phyloP scores from a whole-genome alignment of 2,888 invertebrate genomes.

The Leptinotarsa peninsularis region DNA sequence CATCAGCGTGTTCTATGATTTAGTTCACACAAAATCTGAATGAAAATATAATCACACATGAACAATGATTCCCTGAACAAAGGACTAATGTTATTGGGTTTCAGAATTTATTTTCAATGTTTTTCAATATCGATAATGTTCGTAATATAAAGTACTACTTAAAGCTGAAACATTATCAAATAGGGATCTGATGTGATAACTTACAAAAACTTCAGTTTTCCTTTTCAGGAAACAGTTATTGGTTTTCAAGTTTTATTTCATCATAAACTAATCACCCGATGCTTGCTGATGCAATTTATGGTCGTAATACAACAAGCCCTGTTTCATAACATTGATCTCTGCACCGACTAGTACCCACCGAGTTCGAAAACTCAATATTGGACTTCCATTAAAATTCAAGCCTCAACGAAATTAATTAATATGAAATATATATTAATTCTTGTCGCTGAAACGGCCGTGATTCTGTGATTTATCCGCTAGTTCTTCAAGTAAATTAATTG shows the following conservation, averaged over 20 bases:
- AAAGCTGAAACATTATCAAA: background rate
- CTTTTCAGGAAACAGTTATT: background rate
- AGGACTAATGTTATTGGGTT: too few relatives aligned
- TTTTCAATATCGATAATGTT: too few relatives aligned
- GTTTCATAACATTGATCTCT: background rate
- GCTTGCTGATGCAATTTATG: background rate
- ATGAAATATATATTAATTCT: constrained; percentile 34
- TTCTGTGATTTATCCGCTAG: constrained; percentile 36
- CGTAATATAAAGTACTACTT: background rate
- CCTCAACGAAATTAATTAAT: constrained; percentile 25
- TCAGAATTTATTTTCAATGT: too few relatives aligned
- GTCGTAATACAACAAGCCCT: background rate
- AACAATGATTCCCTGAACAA: too few relatives aligned
- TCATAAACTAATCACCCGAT: background rate
- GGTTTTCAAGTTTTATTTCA: background rate
- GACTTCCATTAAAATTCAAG: constrained; percentile 33
- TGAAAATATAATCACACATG: too few relatives aligned
- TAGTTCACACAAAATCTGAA: too few relatives aligned
- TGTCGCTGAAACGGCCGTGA: constrained; percentile 22
- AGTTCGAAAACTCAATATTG: constrained; percentile 24
- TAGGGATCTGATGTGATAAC: background rate
- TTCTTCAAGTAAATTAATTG: constrained; percentile 33
- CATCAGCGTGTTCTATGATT: too few relatives aligned
- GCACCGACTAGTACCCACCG: background rate
- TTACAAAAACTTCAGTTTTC: background rate